These are phyloP conservation scores for Passer domesticus DNA, from an alignment of 2,113 vertebrate genomes.

Conservation along the genomic window DNA sequence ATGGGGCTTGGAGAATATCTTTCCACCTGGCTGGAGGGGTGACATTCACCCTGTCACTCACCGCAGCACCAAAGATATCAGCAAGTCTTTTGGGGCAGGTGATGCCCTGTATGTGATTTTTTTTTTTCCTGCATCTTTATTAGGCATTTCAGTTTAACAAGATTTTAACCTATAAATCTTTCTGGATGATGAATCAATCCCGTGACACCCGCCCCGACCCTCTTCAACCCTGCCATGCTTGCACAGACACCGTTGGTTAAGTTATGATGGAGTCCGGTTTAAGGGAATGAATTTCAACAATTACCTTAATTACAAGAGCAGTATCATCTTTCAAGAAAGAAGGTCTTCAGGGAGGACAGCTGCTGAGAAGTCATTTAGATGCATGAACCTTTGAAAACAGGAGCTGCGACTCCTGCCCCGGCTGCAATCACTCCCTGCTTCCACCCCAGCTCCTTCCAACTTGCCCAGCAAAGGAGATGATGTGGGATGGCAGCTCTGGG, in stretches of 20 bases:
- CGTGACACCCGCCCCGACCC: background rate
- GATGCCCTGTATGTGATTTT: background rate
- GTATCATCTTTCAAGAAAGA: slow-evolving; percentile 40
- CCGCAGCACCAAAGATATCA: background rate
- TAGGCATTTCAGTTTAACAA: slow-evolving; percentile 9
- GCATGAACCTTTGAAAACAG: background rate
- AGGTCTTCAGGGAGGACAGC: slow-evolving; percentile 22
- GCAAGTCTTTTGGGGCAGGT: background rate
- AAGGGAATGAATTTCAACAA: slow-evolving; percentile 50
- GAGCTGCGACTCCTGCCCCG: background rate
- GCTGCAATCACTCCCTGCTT: background rate
- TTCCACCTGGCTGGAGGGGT: background rate
- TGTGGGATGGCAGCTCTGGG: rapidly evolving
- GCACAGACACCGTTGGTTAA: background rate
- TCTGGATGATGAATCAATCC: background rate
- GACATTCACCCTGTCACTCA: background rate
- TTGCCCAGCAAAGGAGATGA: rapidly evolving
- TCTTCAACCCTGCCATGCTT: background rate
- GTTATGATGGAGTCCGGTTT: background rate
- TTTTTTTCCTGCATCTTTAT: background rate
- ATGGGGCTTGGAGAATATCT: background rate
- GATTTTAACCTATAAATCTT: slow-evolving; percentile 35
- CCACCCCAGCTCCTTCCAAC: rapidly evolving
- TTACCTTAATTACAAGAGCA: slow-evolving; percentile 51
- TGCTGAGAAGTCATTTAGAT: background rate